Percentiles rank a stretch among this genome's conserved stretches.
These are phyloP conservation scores for Nomada ruficornis DNA, from an alignment of 2,888 invertebrate genomes.

Conservation along the genomic window DNA sequence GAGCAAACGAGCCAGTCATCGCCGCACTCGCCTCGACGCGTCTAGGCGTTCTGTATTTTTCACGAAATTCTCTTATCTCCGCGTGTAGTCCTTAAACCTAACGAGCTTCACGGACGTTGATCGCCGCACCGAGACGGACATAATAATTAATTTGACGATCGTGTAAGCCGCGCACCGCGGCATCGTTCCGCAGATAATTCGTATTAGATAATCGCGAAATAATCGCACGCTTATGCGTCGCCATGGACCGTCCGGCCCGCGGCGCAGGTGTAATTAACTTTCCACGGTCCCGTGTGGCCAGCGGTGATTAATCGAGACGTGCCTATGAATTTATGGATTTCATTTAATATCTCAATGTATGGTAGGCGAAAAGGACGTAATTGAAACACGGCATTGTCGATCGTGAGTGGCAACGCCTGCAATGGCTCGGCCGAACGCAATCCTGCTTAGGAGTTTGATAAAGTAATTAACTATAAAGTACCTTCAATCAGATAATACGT, in stretches of 20 bases:
- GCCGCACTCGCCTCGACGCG: neutral
- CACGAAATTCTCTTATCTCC: slow-evolving; percentile 34
- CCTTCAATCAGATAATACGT: slow-evolving; percentile 65
- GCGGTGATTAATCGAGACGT: slow-evolving; percentile 71
- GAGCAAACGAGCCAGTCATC: slow-evolving; percentile 27
- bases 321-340: slow-evolving; percentile 77
- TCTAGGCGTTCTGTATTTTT: slow-evolving; percentile 44
- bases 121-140: slow-evolving; percentile 51
- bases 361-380: slow-evolving; percentile 56
- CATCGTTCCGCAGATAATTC: slow-evolving; percentile 62
- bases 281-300: slow-evolving; percentile 55
- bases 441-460: slow-evolving; percentile 65
- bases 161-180: slow-evolving; percentile 49
- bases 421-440: slow-evolving; percentile 54
- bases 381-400: slow-evolving; percentile 71
- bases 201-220: slow-evolving; percentile 69
- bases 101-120: slow-evolving; percentile 60
- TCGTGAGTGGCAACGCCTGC: slow-evolving; percentile 59
- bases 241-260: slow-evolving; percentile 28
- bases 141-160: slow-evolving; percentile 68
- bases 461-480: slow-evolving; percentile 71
- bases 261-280: slow-evolving; percentile 63
- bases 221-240: slow-evolving; percentile 54
- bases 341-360: slow-evolving; percentile 76
- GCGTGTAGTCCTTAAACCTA: slow-evolving; percentile 48